Conservation (phyloP, 2,888 invertebrate genomes). For the Cordilura impudica region DNA sequence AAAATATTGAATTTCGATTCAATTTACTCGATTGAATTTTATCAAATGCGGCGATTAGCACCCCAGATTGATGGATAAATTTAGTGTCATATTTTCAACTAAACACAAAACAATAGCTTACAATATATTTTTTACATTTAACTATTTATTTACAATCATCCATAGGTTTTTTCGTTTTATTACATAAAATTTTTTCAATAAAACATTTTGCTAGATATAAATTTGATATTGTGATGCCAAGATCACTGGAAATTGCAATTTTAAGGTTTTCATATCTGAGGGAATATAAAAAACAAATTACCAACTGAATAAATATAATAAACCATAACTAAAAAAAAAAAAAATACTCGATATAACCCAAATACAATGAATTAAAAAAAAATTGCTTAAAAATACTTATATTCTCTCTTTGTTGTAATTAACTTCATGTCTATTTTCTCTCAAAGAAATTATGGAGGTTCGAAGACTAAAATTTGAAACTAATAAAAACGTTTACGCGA, state of each 20-base stretch:
- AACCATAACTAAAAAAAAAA: slow-evolving; percentile 4
- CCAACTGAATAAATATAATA: slow-evolving; percentile 25
- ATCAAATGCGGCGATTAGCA: no score
- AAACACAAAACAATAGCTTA: not conserved
- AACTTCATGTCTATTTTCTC: slow-evolving; percentile 58
- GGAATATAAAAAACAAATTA: not conserved
- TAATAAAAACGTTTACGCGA: slow-evolving; percentile 88
- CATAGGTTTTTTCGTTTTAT: slow-evolving; percentile 32
- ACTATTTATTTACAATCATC: slow-evolving; percentile 57
- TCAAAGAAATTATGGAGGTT: slow-evolving; percentile 45
- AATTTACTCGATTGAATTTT: no score
- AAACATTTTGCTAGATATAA: slow-evolving; percentile 49
- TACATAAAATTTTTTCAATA: slow-evolving; percentile 40
- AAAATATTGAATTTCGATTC: no score
- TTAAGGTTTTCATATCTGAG: not conserved
- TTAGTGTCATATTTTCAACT: no score
- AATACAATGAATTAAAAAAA: slow-evolving; percentile 32
- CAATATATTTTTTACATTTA: slow-evolving; percentile 26
- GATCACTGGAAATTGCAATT: slow-evolving; percentile 49
- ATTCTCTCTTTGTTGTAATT: slow-evolving; percentile 35
- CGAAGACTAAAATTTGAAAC: slow-evolving; percentile 33
- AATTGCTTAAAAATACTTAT: slow-evolving; percentile 32
- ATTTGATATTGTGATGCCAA: slow-evolving; percentile 40
- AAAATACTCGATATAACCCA: slow-evolving; percentile 17
- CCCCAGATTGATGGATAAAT: no score